A percentile compares a stretch with the other conserved stretches of the same genome.
These are phyloP conservation scores for Eudyptes chrysolophus DNA, from an alignment of 2,113 vertebrate genomes.

Conservation along the genomic window DNA sequence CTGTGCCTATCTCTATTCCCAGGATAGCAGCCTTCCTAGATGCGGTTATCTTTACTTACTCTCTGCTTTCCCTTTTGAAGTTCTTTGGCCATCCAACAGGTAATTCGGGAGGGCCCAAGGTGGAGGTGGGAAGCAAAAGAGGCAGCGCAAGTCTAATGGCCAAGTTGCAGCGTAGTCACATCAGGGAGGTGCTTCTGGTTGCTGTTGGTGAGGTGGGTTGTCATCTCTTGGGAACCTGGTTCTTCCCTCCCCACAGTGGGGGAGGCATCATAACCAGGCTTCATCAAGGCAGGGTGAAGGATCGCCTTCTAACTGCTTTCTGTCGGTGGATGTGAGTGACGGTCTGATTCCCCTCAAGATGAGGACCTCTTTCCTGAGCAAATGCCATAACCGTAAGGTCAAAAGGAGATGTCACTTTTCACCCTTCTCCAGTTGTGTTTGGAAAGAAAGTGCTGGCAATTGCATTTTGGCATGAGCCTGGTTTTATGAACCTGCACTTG, in stretches of 20 bases:
- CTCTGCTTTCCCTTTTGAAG: background rate
- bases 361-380: background rate
- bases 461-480: background rate
- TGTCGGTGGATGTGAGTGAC: accelerated
- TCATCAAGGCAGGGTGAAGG: background rate
- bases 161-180: accelerated
- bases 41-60: background rate
- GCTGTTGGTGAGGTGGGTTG: background rate
- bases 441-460: background rate
- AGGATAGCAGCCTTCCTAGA: background rate
- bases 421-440: background rate
- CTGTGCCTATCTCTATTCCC: background rate
- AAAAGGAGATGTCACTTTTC: background rate
- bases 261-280: background rate
- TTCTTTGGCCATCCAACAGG: background rate
- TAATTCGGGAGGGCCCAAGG: background rate
- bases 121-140: background rate
- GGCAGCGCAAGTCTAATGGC: accelerated
- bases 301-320: background rate
- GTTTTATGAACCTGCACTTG: accelerated
- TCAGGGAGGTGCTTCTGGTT: background rate
- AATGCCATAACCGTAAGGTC: background rate
- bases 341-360: background rate
- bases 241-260: background rate
- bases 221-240: background rate